Conservation (phyloP, 2,888 invertebrate species). For the Neocrepidodera transversa region DNA sequence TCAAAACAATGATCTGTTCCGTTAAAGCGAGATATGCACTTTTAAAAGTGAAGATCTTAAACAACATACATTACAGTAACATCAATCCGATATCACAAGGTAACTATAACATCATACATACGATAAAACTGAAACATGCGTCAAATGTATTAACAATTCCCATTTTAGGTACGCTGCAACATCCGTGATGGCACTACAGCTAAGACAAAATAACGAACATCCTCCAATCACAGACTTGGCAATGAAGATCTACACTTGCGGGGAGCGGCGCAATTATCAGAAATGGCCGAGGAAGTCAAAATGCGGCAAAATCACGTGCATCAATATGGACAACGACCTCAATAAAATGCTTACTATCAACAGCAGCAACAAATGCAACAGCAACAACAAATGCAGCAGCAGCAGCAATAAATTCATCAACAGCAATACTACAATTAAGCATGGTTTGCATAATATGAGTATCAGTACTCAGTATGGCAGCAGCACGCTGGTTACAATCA, state of each 20-base stretch:
- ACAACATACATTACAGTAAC: slow-evolving; percentile 45
- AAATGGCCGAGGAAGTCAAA: slow-evolving; percentile 81
- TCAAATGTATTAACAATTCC: too few relatives aligned
- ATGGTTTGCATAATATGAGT: slow-evolving; percentile 57
- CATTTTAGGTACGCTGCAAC: slow-evolving; percentile 52
- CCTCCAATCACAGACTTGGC: slow-evolving; percentile 39
- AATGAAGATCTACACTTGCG: slow-evolving; percentile 47
- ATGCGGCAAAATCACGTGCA: slow-evolving; percentile 63
- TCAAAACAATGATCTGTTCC: slow-evolving; percentile 50
- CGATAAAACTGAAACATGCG: too few relatives aligned
- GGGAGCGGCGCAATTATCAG: slow-evolving; percentile 73
- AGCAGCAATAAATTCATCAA: slow-evolving; percentile 43
- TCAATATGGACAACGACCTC: slow-evolving; percentile 19
- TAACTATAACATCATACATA: too few relatives aligned
- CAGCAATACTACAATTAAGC: slow-evolving; percentile 50
- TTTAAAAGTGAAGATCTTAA: slow-evolving; percentile 58
- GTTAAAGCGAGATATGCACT: slow-evolving; percentile 53
- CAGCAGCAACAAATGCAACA: slow-evolving; percentile 36
- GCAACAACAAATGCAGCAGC: slow-evolving; percentile 45
- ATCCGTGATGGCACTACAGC: slow-evolving; percentile 54
- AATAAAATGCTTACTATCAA: slow-evolving; percentile 14
- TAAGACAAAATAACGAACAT: slow-evolving; percentile 44
- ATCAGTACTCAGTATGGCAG: slow-evolving; percentile 48
- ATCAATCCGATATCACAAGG: slow-evolving; percentile 48
- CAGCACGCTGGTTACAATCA: slow-evolving; percentile 34